A percentile compares a stretch with the other conserved stretches of the same genome.
These are phyloP conservation scores for Lordiphosa fenestrarum DNA, from an alignment of 2,888 invertebrate species.

Conservation along the genomic window DNA sequence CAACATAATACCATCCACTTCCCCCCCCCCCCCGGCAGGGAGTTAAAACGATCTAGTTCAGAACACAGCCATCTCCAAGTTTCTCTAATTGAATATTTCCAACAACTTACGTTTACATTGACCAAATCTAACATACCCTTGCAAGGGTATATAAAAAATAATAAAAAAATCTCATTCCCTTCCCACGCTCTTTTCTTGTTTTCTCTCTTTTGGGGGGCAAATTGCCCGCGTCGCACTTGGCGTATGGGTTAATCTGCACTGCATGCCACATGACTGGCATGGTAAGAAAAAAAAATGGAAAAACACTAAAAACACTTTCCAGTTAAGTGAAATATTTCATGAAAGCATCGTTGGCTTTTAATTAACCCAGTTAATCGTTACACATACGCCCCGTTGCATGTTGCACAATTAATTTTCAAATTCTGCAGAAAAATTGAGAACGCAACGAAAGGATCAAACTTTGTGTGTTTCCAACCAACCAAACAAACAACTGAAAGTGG, in stretches of 20 bases:
- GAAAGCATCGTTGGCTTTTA: constrained; percentile 32
- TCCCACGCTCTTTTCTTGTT: constrained; percentile 16
- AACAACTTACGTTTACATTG: too few species aligned
- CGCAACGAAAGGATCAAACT: constrained; percentile 20
- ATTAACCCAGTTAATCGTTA: constrained; percentile 55
- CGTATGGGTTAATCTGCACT: constrained; percentile 25
- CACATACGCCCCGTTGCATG: constrained; percentile 56
- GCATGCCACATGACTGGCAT: constrained; percentile 6
- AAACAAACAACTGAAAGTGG: not conserved
- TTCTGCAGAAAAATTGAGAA: constrained; percentile 4
- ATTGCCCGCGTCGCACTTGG: constrained; percentile 22
- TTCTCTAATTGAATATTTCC: too few species aligned
- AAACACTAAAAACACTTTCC: constrained; percentile 24
- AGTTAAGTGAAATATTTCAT: constrained; percentile 20
- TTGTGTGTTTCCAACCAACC: not conserved
- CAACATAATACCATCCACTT: too few species aligned
- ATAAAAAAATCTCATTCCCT: too few species aligned
- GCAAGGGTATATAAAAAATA: too few species aligned
- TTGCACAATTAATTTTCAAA: constrained; percentile 44
- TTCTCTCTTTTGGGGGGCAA: constrained; percentile 13
- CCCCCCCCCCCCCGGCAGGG: too few species aligned
- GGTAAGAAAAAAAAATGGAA: constrained; percentile 9
- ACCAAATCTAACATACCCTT: too few species aligned
- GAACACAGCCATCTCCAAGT: too few species aligned
- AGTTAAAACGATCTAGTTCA: too few species aligned